Percentiles rank a stretch among this genome's conserved stretches.
Conservation (phyloP, 2,113 vertebrate species). For the Pycnonotus jocosus region DNA sequence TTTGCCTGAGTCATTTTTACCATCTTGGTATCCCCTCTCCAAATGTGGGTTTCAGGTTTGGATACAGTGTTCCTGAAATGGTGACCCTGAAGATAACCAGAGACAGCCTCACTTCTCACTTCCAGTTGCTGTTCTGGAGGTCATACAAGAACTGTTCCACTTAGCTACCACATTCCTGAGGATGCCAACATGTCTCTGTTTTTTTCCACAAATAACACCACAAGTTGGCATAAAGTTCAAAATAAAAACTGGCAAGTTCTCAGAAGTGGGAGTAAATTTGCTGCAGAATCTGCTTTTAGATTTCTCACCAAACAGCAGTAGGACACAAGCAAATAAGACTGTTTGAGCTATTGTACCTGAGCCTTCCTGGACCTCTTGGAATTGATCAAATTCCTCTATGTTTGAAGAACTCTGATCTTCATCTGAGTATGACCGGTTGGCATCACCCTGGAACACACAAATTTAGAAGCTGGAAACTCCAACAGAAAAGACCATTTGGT, state of each 20-base stretch:
- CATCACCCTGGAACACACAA: constrained; percentile 81
- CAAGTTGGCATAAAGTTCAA: neutral
- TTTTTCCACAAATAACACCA: neutral
- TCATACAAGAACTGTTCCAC: neutral
- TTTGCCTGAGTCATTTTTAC: neutral
- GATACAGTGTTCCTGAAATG: neutral
- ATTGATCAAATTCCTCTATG: constrained; percentile 85
- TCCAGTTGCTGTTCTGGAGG: neutral
- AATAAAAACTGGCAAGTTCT: neutral
- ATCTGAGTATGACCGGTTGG: constrained; percentile 90
- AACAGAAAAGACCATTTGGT: neutral
- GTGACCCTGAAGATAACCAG: neutral
- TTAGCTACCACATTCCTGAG: neutral
- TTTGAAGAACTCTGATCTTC: constrained; percentile 90
- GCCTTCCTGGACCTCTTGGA: constrained; percentile 79
- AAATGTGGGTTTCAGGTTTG: neutral
- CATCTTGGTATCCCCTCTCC: neutral
- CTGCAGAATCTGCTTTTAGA: neutral
- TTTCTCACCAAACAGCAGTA: neutral
- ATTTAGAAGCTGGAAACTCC: neutral
- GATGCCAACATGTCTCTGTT: neutral
- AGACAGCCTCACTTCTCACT: neutral
- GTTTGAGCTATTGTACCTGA: constrained; percentile 71
- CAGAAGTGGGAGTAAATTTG: neutral
- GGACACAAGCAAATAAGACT: neutral